Evolutionary conservation across 1,140 invertebrate species (phyloP).

Genomic region (Drosophila tani): DNA sequence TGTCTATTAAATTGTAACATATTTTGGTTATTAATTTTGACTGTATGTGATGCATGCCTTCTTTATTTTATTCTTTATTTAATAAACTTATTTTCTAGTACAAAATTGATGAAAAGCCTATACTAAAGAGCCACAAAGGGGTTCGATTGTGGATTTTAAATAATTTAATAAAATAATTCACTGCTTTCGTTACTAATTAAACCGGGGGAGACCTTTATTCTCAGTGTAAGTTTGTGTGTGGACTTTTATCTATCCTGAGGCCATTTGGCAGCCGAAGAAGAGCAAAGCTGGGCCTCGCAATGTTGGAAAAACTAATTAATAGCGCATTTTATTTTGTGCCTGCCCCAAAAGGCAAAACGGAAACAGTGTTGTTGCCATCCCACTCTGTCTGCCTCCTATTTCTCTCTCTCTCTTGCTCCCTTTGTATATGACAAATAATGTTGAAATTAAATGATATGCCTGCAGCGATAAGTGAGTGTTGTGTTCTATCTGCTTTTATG

Average conservation of each 20-base stretch:
- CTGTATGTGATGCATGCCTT: too few relatives aligned
- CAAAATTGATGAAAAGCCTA: too few relatives aligned
- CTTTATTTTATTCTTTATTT: too few relatives aligned
- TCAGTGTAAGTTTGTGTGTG: constrained; percentile 42
- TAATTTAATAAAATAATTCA: too few relatives aligned
- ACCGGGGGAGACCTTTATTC: background rate
- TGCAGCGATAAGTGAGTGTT: constrained; percentile 64
- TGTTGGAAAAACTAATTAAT: constrained; percentile 80
- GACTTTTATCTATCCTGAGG: constrained; percentile 65
- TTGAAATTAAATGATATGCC: constrained; percentile 82
- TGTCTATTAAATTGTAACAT: too few relatives aligned
- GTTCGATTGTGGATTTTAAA: too few relatives aligned
- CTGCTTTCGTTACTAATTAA: background rate
- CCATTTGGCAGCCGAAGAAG: constrained; percentile 43
- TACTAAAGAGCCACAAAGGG: too few relatives aligned
- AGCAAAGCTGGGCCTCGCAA: constrained; percentile 24
- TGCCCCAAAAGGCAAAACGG: constrained; percentile 39
- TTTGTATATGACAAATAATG: constrained; percentile 74
- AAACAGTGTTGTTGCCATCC: constrained; percentile 14
- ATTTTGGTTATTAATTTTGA: too few relatives aligned
- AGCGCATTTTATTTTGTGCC: constrained; percentile 78
- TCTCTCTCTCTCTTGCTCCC: background rate
- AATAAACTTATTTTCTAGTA: too few relatives aligned
- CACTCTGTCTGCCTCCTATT: background rate
- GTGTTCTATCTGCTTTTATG: constrained; percentile 43